Base-by-base conservation (phyloP, 35 echinoderm and acorn worm genomes). In the Apostichopus parvimensis region DNA sequence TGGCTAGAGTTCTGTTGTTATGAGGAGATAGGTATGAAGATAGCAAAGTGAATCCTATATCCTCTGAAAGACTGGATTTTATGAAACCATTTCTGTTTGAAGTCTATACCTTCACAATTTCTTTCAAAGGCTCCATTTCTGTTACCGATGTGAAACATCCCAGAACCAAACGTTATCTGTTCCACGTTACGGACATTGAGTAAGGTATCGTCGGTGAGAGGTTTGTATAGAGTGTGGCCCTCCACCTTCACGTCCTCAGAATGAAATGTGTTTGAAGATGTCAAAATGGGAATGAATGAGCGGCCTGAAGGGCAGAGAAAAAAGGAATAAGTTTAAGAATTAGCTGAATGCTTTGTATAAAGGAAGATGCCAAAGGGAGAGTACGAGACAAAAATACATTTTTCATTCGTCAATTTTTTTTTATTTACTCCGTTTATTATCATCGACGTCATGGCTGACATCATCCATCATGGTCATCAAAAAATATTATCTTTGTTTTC, bases 131-230 rank as follows among this genome's bases (percentile, higher is more conserved):
- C 93, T 9, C 95, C 95, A 10, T 57, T 93, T 34, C 21, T 73
- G 58, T 93, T 93, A 20, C 95, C 95, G 13, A 95, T 90, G 88
- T 94, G 93, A 88, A 87, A 93, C 10, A 79, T 58, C 1, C 95
- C 95, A 26, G 87, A 73, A 6, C 81, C 95, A 91, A 94, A 96
- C 57, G 88, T 96, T 83, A 96, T 91, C 87, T 96, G 92, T 73
- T 96, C 95, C 52, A 93, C 60, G 58, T 73, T 93, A 28, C 92
- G 77, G 79, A 96, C 87, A 79, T 96, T 96, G 70, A 96, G 73
- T 13, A 96, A 88, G 23, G 93, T 80, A 65, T 96, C 95, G 66
- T 93, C 92, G 1, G 75, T 68, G 3, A 96, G 88, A 11, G 95
- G 95, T 8, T 73, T 26, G 55, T 96, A 96, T 22, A 96, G 90